Base-by-base conservation (phyloP, 2,113 vertebrate genomes). In the Myotis davidii region DNA sequence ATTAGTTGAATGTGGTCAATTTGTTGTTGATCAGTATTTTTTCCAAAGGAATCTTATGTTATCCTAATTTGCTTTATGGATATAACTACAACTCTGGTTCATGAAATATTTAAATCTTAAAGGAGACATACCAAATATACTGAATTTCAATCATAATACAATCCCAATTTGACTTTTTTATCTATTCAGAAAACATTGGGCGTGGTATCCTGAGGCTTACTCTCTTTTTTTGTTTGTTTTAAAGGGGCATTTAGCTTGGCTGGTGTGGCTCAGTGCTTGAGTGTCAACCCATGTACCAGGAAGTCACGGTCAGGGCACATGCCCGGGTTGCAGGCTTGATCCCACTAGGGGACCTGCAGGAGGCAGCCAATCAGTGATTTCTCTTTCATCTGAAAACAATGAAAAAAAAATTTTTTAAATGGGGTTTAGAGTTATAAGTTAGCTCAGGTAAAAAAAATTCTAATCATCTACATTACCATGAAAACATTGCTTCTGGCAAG, bases 11-110 rank as follows among this genome's bases (percentile, higher is more conserved):
- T 77, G 21, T 29, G 52, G 20, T 6, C 56, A 64, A 32, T 72
- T 94, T 52, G 27, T 81, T 91, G 21, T 13, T 64, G 59, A 87
- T 96, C 59, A 37, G 48, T 88, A n/a, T 78, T 83, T 89, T 59
- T 54, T 4, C 25, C 18, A 48, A 76, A 87, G 76, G 32, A 92
- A 67, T 76, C 13, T 23, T 81, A 48, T 45, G 12, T 32, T 88
- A 88, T 90, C 94, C 56, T 97, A 82, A 94, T 91, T 95, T 90
- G 52, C 32, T 92, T 94, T 93, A 32, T 81, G 42, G 34, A 3
- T 50, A 64, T 54, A 91, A 85, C 65, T 81, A 88, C n/a, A 92
- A 85, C 70, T 81, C 34, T 93, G n/a, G 0, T 67, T 84, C 39
- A 73, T 83, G 29, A 95, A 94, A 88, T 77, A 74, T 84, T 83